phyloP scores from a whole-genome alignment of 2,113 vertebrate species.

The Thinocorus orbignyianus region DNA sequence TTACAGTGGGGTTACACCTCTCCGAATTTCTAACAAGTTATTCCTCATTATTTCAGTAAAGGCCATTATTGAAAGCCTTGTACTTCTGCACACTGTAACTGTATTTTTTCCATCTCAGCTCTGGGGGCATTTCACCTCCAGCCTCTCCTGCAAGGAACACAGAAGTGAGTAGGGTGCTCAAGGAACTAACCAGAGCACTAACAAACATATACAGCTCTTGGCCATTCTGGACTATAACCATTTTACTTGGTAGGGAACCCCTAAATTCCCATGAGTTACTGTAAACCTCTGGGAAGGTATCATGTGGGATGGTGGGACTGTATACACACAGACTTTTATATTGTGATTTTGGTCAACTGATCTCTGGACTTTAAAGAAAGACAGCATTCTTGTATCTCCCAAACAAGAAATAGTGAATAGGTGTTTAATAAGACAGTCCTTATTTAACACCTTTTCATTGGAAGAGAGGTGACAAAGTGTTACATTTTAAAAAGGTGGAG shows the following conservation, averaged over 20 bases:
- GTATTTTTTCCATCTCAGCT: neutral
- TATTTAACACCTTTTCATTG: neutral
- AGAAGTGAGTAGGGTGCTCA: neutral
- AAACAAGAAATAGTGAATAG: neutral
- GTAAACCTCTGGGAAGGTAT: neutral
- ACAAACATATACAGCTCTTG: neutral
- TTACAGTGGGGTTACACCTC: neutral
- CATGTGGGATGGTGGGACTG: neutral
- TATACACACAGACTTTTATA: fast-evolving
- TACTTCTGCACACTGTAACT: fast-evolving
- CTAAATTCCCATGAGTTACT: neutral
- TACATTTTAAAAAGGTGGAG: neutral
- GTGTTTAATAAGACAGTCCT: neutral
- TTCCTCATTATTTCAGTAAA: neutral
- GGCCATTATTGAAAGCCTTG: neutral
- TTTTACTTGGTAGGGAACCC: neutral
- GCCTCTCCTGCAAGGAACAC: neutral
- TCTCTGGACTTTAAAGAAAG: neutral
- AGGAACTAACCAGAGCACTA: neutral
- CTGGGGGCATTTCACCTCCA: neutral
- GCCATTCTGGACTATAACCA: neutral
- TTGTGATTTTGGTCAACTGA: neutral
- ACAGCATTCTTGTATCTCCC: fast-evolving
- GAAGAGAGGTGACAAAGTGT: neutral
- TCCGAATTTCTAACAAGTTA: neutral